Base-by-base conservation (phyloP, 1,140 invertebrate species). In the Drusus annulatus region DNA sequence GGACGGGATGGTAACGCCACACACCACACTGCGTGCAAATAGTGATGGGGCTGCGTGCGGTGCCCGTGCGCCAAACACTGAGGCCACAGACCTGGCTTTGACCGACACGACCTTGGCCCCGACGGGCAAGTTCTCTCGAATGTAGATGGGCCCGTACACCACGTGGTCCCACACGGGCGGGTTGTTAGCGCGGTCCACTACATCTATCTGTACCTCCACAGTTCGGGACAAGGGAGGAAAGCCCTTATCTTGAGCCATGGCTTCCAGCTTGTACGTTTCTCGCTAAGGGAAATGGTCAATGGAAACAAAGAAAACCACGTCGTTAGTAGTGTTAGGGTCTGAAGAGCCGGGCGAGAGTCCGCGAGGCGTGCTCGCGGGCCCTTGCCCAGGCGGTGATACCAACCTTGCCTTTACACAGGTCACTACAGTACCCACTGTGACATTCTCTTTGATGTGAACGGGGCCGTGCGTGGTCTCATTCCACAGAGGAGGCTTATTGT, bases 401-500 rank as follows among this genome's bases (percentile, higher is more conserved):
- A 96, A 97, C 96, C 96, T 97, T 92, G 96, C 96, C 94, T 97
- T 98, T 90, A 98, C 94, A 91, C 96, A 95, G 91, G 95, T 97
- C 93, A 98, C 96, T 93, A 96, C 94, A 91, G 96, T 97, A 94
- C 97, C 96, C 92, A 98, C 95, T 93, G 96, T 97, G 93, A 97
- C 95, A 95, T 98, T 98, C 95, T 98, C 97, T 93, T 95, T 95
- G 93, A 98, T 96, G 93, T 95, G 94, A 92, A 96, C 96, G 91
- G 96, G 96, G 91, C 96, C 96, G 93, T 98, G 98, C 91, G 96
- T 93, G 91, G 92, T 93, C 90, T 93, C 92, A 92, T 98, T 96
- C 96, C 96, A 98, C 89, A 97, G 93, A 90, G 97, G 97, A 89
- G 97, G 96, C 93, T 98, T 98, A 94, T 97, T 98, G 93, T 97